Evolutionary conservation across 2,797 vertebrate genomes (phyloP).

Genomic region (Acanthornis magna): DNA sequence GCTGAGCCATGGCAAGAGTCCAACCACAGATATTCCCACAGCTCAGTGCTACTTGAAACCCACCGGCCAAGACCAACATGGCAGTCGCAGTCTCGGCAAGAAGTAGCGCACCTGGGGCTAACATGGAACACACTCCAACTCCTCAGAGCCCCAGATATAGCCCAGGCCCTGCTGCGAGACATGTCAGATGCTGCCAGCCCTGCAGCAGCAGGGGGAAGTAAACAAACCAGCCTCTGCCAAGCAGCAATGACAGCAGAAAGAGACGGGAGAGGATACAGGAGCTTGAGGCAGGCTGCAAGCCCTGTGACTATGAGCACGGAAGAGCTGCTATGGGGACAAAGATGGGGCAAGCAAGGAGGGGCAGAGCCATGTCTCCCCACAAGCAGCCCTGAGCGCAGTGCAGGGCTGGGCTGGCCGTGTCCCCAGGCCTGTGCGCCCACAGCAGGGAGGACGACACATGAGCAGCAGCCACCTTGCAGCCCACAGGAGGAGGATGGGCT

Average conservation of each 20-base stretch:
- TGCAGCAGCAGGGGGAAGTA: background rate
- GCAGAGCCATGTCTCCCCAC: background rate
- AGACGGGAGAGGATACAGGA: background rate
- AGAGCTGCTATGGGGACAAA: background rate
- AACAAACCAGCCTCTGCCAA: background rate
- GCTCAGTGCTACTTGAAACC: background rate
- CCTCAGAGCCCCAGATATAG: background rate
- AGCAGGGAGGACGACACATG: rapidly evolving
- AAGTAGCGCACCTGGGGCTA: rapidly evolving
- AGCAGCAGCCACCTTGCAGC: background rate
- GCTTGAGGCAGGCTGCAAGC: background rate
- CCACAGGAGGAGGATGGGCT: background rate
- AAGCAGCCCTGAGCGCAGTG: background rate
- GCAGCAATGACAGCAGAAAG: background rate
- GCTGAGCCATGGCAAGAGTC: background rate
- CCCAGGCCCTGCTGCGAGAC: background rate
- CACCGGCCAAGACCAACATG: background rate
- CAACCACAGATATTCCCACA: background rate
- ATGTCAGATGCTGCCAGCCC: rapidly evolving
- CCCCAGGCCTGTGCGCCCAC: rapidly evolving
- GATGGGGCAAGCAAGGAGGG: background rate
- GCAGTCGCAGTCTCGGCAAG: background rate
- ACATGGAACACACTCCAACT: background rate
- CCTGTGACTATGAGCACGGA: rapidly evolving
- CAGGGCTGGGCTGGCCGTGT: background rate